Evolutionary conservation across 2,888 invertebrate genomes (phyloP).

Genomic region (Acrobasis repandana): DNA sequence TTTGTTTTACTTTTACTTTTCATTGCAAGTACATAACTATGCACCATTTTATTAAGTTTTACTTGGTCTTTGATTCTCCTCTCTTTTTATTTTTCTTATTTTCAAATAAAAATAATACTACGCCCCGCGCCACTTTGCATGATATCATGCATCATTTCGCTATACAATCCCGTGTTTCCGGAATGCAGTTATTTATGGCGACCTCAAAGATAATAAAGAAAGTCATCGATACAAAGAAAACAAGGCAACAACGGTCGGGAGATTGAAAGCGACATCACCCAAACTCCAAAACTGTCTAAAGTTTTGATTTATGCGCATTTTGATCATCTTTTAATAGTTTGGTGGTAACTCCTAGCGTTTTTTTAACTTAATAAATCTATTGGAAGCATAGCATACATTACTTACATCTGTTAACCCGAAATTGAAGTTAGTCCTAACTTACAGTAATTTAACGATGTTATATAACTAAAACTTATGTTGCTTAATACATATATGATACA

Average conservation of each 20-base stretch:
- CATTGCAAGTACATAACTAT: too few species aligned
- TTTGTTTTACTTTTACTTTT: too few species aligned
- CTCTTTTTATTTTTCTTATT: too few species aligned
- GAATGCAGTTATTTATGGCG: constrained; percentile 16
- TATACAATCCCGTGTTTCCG: background rate
- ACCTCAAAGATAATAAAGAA: constrained; percentile 43
- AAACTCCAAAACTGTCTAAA: constrained; percentile 44
- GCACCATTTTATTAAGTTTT: too few species aligned
- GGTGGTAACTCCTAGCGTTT: constrained; percentile 48
- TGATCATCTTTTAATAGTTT: constrained; percentile 48
- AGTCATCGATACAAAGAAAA: constrained; percentile 43
- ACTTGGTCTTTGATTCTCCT: too few species aligned
- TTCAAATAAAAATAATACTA: too few species aligned
- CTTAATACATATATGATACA: too few species aligned
- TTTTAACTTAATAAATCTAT: constrained; percentile 31
- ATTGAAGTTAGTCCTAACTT: too few species aligned
- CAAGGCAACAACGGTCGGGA: constrained; percentile 41
- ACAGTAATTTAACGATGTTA: too few species aligned
- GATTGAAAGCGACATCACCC: constrained; percentile 50
- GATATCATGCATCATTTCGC: constrained; percentile 8
- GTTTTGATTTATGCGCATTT: constrained; percentile 71
- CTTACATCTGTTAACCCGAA: too few species aligned
- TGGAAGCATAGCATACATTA: constrained; percentile 29
- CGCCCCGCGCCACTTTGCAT: background rate
- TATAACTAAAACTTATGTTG: too few species aligned